Conservation (phyloP, 1,140 invertebrate genomes). For the Papilio machaon region DNA sequence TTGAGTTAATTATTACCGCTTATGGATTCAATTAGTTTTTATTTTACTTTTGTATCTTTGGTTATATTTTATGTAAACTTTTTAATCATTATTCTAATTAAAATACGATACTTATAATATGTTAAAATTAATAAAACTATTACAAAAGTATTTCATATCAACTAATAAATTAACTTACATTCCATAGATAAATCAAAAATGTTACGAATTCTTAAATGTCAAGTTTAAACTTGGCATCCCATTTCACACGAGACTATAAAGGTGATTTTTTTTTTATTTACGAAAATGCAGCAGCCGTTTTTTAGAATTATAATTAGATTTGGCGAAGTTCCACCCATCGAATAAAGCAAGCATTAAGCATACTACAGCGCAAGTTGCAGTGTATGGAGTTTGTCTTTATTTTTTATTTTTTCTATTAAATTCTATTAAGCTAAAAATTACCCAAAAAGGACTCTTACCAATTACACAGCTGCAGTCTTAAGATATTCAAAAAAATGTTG, state of each 20-base stretch:
- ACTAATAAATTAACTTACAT: slow-evolving; percentile 14
- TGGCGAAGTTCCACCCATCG: slow-evolving; percentile 64
- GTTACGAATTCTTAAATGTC: slow-evolving; percentile 45
- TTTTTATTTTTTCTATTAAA: too few species aligned
- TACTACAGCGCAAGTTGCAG: slow-evolving; percentile 44
- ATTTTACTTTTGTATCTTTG: background rate
- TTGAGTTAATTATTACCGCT: background rate
- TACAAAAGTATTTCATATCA: slow-evolving; percentile 21
- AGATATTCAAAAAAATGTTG: too few species aligned
- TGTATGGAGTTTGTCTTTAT: background rate
- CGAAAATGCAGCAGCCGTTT: slow-evolving; percentile 64
- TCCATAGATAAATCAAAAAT: slow-evolving; percentile 24
- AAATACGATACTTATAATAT: background rate
- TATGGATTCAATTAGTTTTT: background rate
- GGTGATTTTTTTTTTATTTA: slow-evolving; percentile 62
- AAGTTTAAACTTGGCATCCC: slow-evolving; percentile 45
- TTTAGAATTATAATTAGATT: slow-evolving; percentile 77
- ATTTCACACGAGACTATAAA: slow-evolving; percentile 60
- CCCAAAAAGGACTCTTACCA: too few species aligned
- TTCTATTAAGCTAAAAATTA: too few species aligned
- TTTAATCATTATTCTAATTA: slow-evolving; percentile 1
- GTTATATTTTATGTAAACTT: background rate
- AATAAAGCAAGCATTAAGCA: slow-evolving; percentile 14
- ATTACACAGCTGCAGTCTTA: too few species aligned
- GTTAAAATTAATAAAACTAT: background rate